Conservation (phyloP, 1,140 invertebrate species). For the Danaus plexippus region DNA sequence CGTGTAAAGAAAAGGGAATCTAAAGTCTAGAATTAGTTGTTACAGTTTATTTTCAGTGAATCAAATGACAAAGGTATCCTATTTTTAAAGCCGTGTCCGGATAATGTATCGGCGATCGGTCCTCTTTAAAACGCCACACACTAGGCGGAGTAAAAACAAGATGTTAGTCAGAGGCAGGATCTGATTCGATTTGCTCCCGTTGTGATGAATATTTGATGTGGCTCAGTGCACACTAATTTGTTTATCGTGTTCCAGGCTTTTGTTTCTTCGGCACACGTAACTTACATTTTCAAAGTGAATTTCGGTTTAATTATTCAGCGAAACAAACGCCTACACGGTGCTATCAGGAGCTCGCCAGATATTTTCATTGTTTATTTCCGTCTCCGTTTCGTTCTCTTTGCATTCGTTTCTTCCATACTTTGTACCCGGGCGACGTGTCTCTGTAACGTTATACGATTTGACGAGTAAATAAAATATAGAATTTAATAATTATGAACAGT, state of each 20-base stretch:
- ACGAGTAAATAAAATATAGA: too few species aligned
- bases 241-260: conserved; percentile 60
- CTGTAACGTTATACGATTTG: too few species aligned
- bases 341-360: conserved; percentile 11
- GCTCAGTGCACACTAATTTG: conserved; percentile 69
- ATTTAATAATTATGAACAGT: too few species aligned
- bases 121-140: too few species aligned
- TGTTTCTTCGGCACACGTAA: conserved; percentile 44
- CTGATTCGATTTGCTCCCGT: conserved; percentile 68
- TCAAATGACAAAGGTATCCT: too few species aligned
- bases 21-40: too few species aligned
- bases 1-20: too few species aligned
- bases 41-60: too few species aligned
- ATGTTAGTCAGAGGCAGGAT: conserved; percentile 40
- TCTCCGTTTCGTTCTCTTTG: neutral
- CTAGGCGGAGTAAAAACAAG: conserved; percentile 41
- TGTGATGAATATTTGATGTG: conserved; percentile 67
- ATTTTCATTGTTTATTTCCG: conserved; percentile 9
- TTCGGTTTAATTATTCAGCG: conserved; percentile 47
- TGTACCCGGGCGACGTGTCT: too few species aligned
- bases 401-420: too few species aligned
- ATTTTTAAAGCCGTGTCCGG: too few species aligned
- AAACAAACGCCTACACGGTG: conserved; percentile 24
- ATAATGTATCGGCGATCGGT: too few species aligned
- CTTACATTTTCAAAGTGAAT: conserved; percentile 34